Base-by-base conservation (phyloP, 2,888 invertebrate species). In the Elmis aenea region DNA sequence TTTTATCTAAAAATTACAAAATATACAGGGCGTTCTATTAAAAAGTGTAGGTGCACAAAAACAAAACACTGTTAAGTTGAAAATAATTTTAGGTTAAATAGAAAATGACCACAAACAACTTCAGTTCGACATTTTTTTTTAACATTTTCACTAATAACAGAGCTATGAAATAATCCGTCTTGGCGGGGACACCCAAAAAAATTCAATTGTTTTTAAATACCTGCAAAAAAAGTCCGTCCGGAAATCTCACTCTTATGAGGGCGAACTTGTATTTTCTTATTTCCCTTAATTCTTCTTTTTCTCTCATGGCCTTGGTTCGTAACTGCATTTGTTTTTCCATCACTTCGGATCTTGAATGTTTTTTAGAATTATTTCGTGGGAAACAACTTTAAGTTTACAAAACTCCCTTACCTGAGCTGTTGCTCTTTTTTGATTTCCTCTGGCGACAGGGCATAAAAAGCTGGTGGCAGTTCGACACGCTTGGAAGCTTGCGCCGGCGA, bases 301-400 rank as follows among this genome's bases (percentile, higher is more conserved):
- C 93, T 12, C 94, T 70, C 93, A 96, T 96, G 2, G 92, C 93
- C 64, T 92, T 93, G 0, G 96, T 96, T 54, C 91, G 75, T 4
- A 97, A 70, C 71, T 89, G 83, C 61, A 88, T 81, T 57, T 83
- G 79, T 55, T 76, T 83, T 59, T 93, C 93, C 20, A 85, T 75
- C 2, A 80, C 79, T 64, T 91, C 88, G 9, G 76, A 60, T 51
- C 88, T 85, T 60, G n/a, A n/a, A n/a, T n/a, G n/a, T n/a, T n/a
- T n/a, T n/a, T n/a, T n/a, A n/a, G n/a, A n/a, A n/a, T n/a, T n/a
- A n/a, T n/a, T n/a, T n/a, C n/a, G n/a, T n/a, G n/a, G 9, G 27
- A 10, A 38, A 33, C 24, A 13, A 16, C 15, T 26, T n/a, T 11
- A 22, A 8, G 10, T 24, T n/a, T n/a, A n/a, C n/a, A n/a, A n/a